Evolutionary conservation across 2,797 vertebrate genomes (phyloP).

Genomic region (Urosaurus nigricauda): DNA sequence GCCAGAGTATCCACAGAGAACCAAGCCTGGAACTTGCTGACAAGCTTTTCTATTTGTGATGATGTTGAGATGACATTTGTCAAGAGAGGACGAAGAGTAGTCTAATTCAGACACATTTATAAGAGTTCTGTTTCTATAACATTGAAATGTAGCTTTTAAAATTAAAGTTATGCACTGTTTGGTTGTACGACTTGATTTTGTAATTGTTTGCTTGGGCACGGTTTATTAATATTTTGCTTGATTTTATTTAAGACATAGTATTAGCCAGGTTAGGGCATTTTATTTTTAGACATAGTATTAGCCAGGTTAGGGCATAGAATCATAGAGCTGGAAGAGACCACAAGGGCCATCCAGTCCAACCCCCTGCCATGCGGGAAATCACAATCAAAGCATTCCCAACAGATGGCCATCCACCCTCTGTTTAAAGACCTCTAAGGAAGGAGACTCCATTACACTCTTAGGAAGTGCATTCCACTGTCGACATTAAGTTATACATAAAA

Average conservation of each 20-base stretch:
- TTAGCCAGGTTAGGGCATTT: neutral
- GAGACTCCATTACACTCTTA: too few relatives aligned
- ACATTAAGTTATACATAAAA: too few relatives aligned
- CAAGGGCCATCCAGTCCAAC: too few relatives aligned
- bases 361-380: too few relatives aligned
- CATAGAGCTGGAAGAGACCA: too few relatives aligned
- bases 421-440: too few relatives aligned
- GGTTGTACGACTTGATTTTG: neutral
- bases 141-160: neutral
- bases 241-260: neutral
- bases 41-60: slow-evolving; percentile 63
- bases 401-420: too few relatives aligned
- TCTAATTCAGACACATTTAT: neutral
- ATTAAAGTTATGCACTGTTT: slow-evolving; percentile 14
- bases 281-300: too few relatives aligned
- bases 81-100: neutral
- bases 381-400: too few relatives aligned
- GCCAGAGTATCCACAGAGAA: slow-evolving; percentile 58
- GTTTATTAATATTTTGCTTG: neutral
- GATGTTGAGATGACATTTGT: neutral
- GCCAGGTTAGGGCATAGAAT: too few relatives aligned
- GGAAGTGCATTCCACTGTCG: too few relatives aligned
- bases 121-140: neutral
- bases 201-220: neutral
- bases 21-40: slow-evolving; percentile 66